phyloP scores from a whole-genome alignment of 2,113 vertebrate genomes.

The Ursus arctos region DNA sequence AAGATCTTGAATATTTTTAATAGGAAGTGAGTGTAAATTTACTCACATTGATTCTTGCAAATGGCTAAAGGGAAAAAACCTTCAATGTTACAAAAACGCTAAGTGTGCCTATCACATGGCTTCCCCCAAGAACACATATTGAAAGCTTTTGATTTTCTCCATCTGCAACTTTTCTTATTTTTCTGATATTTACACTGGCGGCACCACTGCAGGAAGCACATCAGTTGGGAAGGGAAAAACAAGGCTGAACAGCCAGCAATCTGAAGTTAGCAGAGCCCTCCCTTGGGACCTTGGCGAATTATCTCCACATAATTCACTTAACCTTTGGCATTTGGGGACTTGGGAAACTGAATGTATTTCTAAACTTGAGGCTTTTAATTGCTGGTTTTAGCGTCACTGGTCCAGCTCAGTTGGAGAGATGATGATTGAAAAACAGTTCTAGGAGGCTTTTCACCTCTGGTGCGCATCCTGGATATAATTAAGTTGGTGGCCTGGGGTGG shows the following conservation, averaged over 20 bases:
- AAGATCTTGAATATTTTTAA: conserved; percentile 72
- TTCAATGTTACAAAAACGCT: conserved; percentile 21
- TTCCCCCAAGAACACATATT: conserved; percentile 40
- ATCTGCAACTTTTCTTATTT: conserved; percentile 45
- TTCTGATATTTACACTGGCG: conserved; percentile 74
- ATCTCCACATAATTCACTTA: conserved; percentile 92
- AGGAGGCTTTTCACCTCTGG: conserved; percentile 88
- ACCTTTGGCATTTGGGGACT: conserved; percentile 89
- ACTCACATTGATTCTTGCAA: conserved; percentile 71
- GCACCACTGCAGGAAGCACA: conserved; percentile 56
- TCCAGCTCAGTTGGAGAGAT: conserved; percentile 87
- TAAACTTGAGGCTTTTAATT: conserved; percentile 89
- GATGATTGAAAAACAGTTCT: conserved; percentile 88
- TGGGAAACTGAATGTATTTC: conserved; percentile 87
- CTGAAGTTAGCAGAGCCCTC: conserved; percentile 83
- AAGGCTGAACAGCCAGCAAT: conserved; percentile 73
- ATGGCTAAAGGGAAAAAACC: conserved; percentile 59
- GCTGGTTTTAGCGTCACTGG: conserved; percentile 88
- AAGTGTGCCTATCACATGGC: neutral
- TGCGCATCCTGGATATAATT: conserved; percentile 86
- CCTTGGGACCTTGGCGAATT: conserved; percentile 86
- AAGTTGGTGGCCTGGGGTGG: conserved; percentile 75
- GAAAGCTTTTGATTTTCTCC: conserved; percentile 52
- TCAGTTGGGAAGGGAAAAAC: conserved; percentile 76
- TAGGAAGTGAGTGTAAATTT: conserved; percentile 73